phyloP scores from a whole-genome alignment of 2,888 invertebrate species.

The Spicauda simplicius region DNA sequence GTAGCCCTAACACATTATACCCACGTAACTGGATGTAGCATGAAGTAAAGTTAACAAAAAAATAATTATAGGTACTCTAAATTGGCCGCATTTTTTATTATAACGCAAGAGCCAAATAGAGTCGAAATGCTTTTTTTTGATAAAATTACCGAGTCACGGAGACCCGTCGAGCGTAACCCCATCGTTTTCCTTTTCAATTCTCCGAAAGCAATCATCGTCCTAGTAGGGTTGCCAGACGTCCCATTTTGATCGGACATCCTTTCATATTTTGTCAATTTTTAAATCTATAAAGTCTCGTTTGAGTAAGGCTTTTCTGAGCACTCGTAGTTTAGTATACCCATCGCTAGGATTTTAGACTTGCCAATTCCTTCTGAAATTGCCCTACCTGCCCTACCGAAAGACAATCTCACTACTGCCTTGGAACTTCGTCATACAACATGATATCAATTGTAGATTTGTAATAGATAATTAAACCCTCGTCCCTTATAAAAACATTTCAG shows the following conservation, averaged over 20 bases:
- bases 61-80: slow-evolving; percentile 27
- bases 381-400: too few relatives aligned
- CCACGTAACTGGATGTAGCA: not conserved
- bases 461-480: too few relatives aligned
- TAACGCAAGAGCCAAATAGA: slow-evolving; percentile 40
- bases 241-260: not conserved
- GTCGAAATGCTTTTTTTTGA: slow-evolving; percentile 50
- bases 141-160: slow-evolving; percentile 69
- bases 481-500: too few relatives aligned
- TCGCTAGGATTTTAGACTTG: too few relatives aligned
- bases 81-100: slow-evolving; percentile 15
- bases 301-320: too few relatives aligned
- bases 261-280: too few relatives aligned
- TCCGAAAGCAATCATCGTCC: slow-evolving; percentile 76
- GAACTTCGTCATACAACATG: too few relatives aligned
- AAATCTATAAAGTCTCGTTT: too few relatives aligned
- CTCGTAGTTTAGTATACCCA: too few relatives aligned
- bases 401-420: too few relatives aligned
- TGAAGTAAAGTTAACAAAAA: slow-evolving; percentile 16
- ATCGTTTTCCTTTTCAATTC: slow-evolving; percentile 72
- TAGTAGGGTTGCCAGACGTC: not conserved
- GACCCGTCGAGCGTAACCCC: slow-evolving; percentile 70
- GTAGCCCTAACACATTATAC: not conserved
- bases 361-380: too few relatives aligned
- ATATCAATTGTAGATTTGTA: too few relatives aligned